These are phyloP conservation scores for Nomada ruficornis DNA, from an alignment of 2,888 invertebrate species.

Conservation along the genomic window DNA sequence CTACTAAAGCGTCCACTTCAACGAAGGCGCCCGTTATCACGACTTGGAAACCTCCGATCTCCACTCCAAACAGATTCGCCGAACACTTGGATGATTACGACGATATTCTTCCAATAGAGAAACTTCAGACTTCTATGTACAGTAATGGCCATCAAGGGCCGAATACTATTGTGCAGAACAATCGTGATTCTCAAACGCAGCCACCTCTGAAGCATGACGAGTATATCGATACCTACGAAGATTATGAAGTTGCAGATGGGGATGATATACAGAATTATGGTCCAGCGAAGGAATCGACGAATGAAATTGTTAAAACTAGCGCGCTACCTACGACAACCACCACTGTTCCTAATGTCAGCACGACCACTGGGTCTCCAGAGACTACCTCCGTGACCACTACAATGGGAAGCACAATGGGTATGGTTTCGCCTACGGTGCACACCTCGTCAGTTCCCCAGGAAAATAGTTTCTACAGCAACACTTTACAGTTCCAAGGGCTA, in stretches of 20 bases:
- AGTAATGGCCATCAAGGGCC: constrained; percentile 45
- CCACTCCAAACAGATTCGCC: constrained; percentile 49
- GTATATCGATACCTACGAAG: constrained; percentile 83
- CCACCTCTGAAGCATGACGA: constrained; percentile 69
- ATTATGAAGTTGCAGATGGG: constrained; percentile 70
- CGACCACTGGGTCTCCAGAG: constrained; percentile 9
- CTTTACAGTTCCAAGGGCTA: constrained; percentile 39
- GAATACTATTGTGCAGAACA: constrained; percentile 54
- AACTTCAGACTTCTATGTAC: constrained; percentile 68
- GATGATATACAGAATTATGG: constrained; percentile 59
- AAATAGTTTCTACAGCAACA: constrained; percentile 37
- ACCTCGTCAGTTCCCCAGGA: constrained; percentile 24
- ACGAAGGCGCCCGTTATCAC: constrained; percentile 81
- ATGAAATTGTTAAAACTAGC: constrained; percentile 38
- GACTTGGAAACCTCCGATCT: constrained; percentile 77
- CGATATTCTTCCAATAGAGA: constrained; percentile 75
- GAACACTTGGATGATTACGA: constrained; percentile 62
- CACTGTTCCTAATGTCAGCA: constrained; percentile 7
- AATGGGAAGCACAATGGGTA: neutral
- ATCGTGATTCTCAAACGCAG: constrained; percentile 35
- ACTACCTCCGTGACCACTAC: constrained; percentile 1
- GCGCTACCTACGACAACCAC: constrained; percentile 21
- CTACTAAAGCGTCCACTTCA: constrained; percentile 62
- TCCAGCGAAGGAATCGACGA: constrained; percentile 39
- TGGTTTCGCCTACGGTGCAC: constrained; percentile 5